Evolutionary conservation across 2,797 vertebrate species (phyloP).

Genomic region (Onychomys torridus): DNA sequence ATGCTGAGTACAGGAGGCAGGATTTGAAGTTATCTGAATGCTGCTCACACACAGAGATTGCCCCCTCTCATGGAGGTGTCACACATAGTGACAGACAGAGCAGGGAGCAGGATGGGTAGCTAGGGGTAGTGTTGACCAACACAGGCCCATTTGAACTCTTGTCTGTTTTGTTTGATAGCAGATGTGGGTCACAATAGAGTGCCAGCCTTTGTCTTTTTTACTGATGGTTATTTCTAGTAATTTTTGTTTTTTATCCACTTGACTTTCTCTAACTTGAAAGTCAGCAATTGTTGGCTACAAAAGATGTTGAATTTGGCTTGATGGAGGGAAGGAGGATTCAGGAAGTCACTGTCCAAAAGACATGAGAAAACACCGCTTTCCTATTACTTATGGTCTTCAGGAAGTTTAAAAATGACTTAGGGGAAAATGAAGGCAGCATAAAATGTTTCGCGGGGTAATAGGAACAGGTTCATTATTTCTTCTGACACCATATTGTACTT

Average conservation of each 20-base stretch:
- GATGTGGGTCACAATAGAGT: constrained; percentile 13
- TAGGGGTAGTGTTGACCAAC: background rate
- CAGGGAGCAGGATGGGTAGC: background rate
- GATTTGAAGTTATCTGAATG: background rate
- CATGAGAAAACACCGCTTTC: constrained; percentile 41
- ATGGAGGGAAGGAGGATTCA: background rate
- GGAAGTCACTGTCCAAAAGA: background rate
- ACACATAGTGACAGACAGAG: background rate
- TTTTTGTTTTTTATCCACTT: constrained; percentile 57
- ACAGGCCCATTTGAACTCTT: constrained; percentile 36
- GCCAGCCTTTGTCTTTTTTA: constrained; percentile 21
- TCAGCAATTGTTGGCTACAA: constrained; percentile 19
- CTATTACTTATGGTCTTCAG: constrained; percentile 1
- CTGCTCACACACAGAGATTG: background rate
- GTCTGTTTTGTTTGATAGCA: constrained; percentile 55
- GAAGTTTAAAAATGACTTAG: constrained; percentile 64
- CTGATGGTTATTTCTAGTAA: constrained; percentile 57
- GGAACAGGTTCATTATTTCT: constrained; percentile 54
- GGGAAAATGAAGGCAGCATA: constrained; percentile 17
- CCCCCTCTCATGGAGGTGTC: background rate
- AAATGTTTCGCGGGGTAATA: constrained; percentile 49
- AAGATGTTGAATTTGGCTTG: constrained; percentile 4
- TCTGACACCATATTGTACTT: constrained; percentile 9
- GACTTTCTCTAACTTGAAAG: constrained; percentile 59
- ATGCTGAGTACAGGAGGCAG: background rate